These are phyloP conservation scores for Sander vitreus DNA, from an alignment of 2,113 vertebrate genomes.

Conservation along the genomic window DNA sequence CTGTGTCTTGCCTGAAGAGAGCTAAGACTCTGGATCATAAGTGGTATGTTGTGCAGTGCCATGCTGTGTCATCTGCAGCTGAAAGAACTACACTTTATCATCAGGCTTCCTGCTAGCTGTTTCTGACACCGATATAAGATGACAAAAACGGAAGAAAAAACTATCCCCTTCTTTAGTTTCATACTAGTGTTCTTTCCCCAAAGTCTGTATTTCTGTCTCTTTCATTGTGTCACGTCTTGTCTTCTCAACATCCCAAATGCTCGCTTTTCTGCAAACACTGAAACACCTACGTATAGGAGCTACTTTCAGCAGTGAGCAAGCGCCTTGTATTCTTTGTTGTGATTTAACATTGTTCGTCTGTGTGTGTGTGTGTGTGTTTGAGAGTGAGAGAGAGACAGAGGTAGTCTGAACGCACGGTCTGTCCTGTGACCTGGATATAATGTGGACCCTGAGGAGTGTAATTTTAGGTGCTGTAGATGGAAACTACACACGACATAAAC, in stretches of 20 bases:
- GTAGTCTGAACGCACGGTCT: conserved; percentile 39
- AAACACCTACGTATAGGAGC: conserved; percentile 22
- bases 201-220: conserved; percentile 4
- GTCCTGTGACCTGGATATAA: conserved; percentile 67
- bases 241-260: conserved; percentile 13
- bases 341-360: conserved; percentile 37
- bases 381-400: neutral
- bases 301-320: conserved; percentile 22
- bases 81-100: conserved; percentile 15
- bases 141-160: neutral
- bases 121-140: neutral
- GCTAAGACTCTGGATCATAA: conserved; percentile 14
- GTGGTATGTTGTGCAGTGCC: conserved; percentile 4
- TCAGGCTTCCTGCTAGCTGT: conserved; percentile 10
- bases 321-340: conserved; percentile 22
- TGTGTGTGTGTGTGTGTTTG: conserved; percentile 28
- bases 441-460: conserved; percentile 24
- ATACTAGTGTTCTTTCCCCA: neutral
- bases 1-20: conserved; percentile 20
- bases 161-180: neutral
- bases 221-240: neutral
- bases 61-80: conserved; percentile 28
- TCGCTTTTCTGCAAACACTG: conserved; percentile 24
- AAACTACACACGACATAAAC: conserved; percentile 27
- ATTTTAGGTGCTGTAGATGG: conserved; percentile 32